These are phyloP conservation scores for Nesoenas mayeri DNA, from an alignment of 2,113 vertebrate species.

Conservation along the genomic window DNA sequence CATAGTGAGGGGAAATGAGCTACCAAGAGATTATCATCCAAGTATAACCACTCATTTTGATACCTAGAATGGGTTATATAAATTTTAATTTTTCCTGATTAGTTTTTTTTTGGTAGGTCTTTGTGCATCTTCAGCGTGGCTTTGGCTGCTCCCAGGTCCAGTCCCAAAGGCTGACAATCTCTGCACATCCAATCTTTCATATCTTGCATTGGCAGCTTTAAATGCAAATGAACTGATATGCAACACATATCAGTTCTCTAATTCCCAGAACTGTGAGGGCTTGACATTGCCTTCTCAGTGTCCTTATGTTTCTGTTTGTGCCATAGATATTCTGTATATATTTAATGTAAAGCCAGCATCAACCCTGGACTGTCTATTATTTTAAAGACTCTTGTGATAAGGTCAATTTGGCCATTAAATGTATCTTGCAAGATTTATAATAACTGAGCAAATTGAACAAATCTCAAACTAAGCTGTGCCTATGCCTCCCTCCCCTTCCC, in stretches of 20 bases:
- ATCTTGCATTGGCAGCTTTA: not conserved
- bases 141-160: not conserved
- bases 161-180: not conserved
- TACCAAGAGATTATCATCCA: not conserved
- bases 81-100: not conserved
- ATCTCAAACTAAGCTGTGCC: not conserved
- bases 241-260: not conserved
- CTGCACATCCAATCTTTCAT: not conserved
- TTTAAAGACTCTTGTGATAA: not conserved
- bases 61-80: not conserved
- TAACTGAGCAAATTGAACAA: not conserved
- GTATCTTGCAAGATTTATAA: not conserved
- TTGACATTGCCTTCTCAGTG: not conserved
- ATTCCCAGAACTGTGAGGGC: not conserved
- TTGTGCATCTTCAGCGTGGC: not conserved
- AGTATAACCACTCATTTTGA: not conserved
- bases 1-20: not conserved
- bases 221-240: not conserved
- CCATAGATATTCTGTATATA: rapidly evolving
- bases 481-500: not conserved
- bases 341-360: not conserved
- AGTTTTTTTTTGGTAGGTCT: not conserved
- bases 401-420: not conserved
- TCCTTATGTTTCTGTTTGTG: not conserved
- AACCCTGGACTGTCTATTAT: not conserved